phyloP scores from a whole-genome alignment of 2,797 vertebrate species.

The Brotogeris chrysoptera region DNA sequence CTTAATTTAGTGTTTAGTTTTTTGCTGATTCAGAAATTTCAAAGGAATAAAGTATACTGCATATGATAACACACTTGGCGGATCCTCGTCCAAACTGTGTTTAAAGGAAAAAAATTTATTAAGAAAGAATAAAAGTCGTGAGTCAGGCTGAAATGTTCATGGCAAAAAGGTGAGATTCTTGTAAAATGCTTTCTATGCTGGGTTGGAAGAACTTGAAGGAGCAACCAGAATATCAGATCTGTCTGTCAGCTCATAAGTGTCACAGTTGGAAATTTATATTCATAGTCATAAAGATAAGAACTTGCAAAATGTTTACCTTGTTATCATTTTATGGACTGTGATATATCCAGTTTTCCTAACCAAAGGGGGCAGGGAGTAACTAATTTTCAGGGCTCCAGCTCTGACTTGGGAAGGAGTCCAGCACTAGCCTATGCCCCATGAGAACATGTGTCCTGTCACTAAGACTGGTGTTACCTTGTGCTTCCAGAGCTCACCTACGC shows the following conservation, averaged over 20 bases:
- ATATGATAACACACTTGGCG: background rate
- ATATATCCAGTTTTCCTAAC: fast-evolving
- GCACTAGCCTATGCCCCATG: fast-evolving
- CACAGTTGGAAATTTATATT: background rate
- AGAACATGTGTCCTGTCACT: background rate
- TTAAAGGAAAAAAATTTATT: background rate
- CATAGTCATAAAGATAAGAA: background rate
- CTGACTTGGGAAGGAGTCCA: background rate
- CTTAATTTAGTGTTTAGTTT: constrained; percentile 3
- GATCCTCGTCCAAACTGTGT: background rate
- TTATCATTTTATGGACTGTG: fast-evolving
- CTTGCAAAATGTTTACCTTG: background rate
- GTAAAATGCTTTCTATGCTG: background rate
- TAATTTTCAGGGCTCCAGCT: background rate
- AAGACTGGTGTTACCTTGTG: background rate
- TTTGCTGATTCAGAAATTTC: constrained; percentile 6
- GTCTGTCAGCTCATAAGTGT: fast-evolving
- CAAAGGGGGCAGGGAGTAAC: background rate
- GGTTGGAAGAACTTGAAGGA: background rate
- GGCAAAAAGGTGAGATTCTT: background rate
- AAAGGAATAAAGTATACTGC: background rate
- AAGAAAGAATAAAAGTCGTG: background rate
- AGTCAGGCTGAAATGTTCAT: background rate
- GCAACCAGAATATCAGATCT: background rate
- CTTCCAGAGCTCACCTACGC: constrained; percentile 90